Evolutionary conservation across 2,888 invertebrate genomes (phyloP), one percentile per base, ranked within the genome.

Genomic region (Cephus rjabovi): DNA sequence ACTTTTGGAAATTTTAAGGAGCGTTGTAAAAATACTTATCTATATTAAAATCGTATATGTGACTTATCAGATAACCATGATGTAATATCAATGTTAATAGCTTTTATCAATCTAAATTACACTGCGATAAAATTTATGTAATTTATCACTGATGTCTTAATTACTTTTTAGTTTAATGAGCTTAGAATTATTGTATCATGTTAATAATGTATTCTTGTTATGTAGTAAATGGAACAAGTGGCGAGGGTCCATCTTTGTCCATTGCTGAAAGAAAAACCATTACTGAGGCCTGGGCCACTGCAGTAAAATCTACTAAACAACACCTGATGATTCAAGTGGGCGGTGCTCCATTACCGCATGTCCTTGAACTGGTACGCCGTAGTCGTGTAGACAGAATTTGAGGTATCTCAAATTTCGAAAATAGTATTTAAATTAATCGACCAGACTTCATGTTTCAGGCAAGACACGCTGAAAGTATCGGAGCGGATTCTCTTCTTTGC

Each of bases 141-240:
- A 56, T 23, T 56, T 56, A 56, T 56, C 6, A 1, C 56, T 56
- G 23, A 56, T 56, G 23, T 23, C 15, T 56, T 56, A 23, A 23
- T 56, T 56, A 6, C 2, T 23, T 56, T 56, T 23, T 23, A 23
- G 9, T 56, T 56, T 6, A 56, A 56, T 23, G 40, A 56, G 6
- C 40, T 15, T 15, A 40, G 40, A 1, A 6, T 2, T 23, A 37
- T 12, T 23, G 15, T 15, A 40, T 4, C 12, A 15, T 40, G 40
- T 23, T 56, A 9, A 23, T 56, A 15, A 40, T 40, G 2, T 15
- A 23, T 56, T 6, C 2, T 56, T 23, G 40, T 56, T 23, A 56
- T 23, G 6, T 86, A 96, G 96, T 97, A 11, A 96, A 96, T 90
- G 97, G 97, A 15, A 96, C 96, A 0, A 94, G 94, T 35, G 97